Conservation (phyloP, 2,888 invertebrate species). For the Phyto melanocephala region DNA sequence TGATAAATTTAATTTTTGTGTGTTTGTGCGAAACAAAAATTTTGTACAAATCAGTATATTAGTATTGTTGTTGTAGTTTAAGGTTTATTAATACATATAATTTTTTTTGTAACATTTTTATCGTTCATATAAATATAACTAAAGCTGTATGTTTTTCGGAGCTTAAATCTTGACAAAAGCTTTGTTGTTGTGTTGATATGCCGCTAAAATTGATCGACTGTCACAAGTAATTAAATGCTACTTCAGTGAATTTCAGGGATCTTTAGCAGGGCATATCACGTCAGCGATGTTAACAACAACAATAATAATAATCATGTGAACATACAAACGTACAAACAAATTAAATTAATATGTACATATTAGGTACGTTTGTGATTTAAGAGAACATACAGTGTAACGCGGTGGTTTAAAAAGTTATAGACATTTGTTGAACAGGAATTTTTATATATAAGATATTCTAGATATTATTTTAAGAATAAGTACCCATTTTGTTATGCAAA, state of each 20-base stretch:
- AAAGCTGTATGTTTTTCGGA: conserved; percentile 57
- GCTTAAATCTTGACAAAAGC: conserved; percentile 62
- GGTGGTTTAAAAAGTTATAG: background rate
- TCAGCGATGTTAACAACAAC: conserved; percentile 55
- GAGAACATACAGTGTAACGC: conserved; percentile 21
- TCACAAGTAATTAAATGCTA: conserved; percentile 65
- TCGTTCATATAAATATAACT: conserved; percentile 21
- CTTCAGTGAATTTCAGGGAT: conserved; percentile 64
- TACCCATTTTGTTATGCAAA: no score
- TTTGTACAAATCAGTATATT: conserved; percentile 10
- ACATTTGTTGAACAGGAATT: no score
- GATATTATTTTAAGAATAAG: no score
- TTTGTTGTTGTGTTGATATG: conserved; percentile 63
- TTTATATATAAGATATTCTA: no score
- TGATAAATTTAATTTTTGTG: conserved; percentile 30
- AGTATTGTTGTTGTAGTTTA: conserved; percentile 11
- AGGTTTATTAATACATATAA: background rate
- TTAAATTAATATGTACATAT: background rate
- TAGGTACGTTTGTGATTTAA: background rate
- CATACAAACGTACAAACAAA: background rate
- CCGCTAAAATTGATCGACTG: conserved; percentile 66
- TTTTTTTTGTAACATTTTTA: conserved; percentile 10
- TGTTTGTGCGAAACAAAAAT: background rate
- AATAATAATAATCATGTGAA: background rate
- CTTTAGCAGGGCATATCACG: conserved; percentile 62